Evolutionary conservation across 2,113 vertebrate species (phyloP), one percentile per base, ranked within the genome.

Genomic region (Stomatorhinus ivindoensis): DNA sequence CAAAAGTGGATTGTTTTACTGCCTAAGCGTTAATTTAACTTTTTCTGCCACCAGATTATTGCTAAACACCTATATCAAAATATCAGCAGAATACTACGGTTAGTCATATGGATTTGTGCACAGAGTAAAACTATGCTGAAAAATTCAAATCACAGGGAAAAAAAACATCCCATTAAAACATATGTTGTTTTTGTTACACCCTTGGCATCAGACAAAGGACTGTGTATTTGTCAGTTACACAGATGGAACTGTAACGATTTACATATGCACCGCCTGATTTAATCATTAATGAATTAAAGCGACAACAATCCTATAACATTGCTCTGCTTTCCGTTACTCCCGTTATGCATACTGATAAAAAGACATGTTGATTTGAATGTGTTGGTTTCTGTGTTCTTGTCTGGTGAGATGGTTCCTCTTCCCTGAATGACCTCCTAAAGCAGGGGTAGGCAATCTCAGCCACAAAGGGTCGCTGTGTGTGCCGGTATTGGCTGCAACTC

Each of bases 11-110:
- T 93, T 91, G 93, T 93, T 93, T 90, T 85, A 88, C 86, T 90
- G 91, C 89, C 51, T 91, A 11, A 89, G 73, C 89, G 91, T 89
- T 89, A 90, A 86, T 94, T 93, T 94, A 90, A 94, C 93, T 94
- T 92, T 93, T 80, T 80, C 73, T 80, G 73, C 94, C 65, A 46
- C 31, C 53, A 55, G 19, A 80, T 80, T 93, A 93, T 94, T 93
- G 93, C 92, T 88, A 94, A 94, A 93, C 92, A 94, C 91, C 86
- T 93, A 93, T 94, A 95, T 95, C 95, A 95, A 95, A 95, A 83
- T 93, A 93, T 94, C 93, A 93, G 92, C 91, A 90, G 91, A 91
- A 93, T 94, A 93, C 94, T 93, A 92, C 89, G 91, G 93, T 92
- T 93, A 90, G 90, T 91, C 93, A 91, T 92, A 90, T 93, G 90